Base-by-base conservation (phyloP, 2,797 vertebrate genomes). In the Enteromius paludinosus region DNA sequence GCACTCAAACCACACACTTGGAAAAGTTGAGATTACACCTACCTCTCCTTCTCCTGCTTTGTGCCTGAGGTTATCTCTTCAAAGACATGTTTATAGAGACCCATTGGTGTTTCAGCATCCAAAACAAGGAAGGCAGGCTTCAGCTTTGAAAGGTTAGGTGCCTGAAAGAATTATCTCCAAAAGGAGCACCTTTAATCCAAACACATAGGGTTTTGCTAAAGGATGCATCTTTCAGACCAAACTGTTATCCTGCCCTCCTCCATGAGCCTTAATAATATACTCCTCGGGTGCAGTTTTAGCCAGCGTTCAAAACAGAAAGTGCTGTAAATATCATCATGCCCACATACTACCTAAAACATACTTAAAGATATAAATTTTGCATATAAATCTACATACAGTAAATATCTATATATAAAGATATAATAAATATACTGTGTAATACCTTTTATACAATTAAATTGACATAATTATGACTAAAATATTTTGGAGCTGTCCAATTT, bases 211-310 rank as follows among this genome's bases (percentile, higher is more conserved):
- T 7, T 12, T 66, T 54, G 54, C 30, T 64, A 18, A 25, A 41
- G 7, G 5, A 56, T 52, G 17, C 15, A 15, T 61, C 12, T 33
- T 83, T 78, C 28, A 78, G 54, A 64, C 14, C 43, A 72, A 47
- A 45, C 80, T 75, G 70, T 82, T 82, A 68, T 35, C 18, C 71
- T 41, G 59, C 3, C 25, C 59, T 61, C 41, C 62, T 28, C n/a
- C 18, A 25, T 65, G 41, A 65, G 59, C 9, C 47, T 43, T 20
- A 78, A 83, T 61, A 65, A 65, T 20, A 52, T 8, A 71, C 28
- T 45, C 20, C 52, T 70, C 52, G 41, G 43, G 18, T 49, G 18
- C 33, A 18, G 33, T 78, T 69, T 66, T 66, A 62, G 75, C 18
- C 18, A 52, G 62, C 20, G 6, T 38, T 43, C 25, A 30, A 45